Base-by-base conservation (phyloP, 2,888 invertebrate genomes). In the Drosophila parthenogenetica region DNA sequence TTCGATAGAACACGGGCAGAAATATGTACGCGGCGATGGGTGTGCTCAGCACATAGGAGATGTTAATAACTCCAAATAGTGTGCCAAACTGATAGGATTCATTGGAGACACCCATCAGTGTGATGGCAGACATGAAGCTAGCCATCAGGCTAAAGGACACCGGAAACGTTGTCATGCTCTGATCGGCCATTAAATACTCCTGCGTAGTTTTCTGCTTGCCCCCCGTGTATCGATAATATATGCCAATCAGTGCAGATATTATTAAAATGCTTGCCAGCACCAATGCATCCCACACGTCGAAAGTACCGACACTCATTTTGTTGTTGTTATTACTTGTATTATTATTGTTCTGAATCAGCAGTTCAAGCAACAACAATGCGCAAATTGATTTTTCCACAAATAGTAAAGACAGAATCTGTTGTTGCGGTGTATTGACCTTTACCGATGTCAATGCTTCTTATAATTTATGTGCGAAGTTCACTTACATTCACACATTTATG, bases 121-220 rank as follows among this genome's bases (percentile, higher is more conserved):
- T 96, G 68, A 98, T 95, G 49, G 98, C 97, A 0, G 98, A 98
- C 96, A 98, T 97, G 91, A 98, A 98, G 17, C 97, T 97, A 5
- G 98, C 97, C 96, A 98, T 97, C 60, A 98, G 92, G 3, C 97
- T 97, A 75, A 98, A 96, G 5, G 97, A 95, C 0, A 98, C 97
- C 0, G 98, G 97, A 40, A 94, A 90, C 77, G 96, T 94, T 2
- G 96, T 94, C 96, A 98, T 96, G 80, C 95, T 96, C 74, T 95
- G 94, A 89, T 97, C 95, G 0, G 97, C 98, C 76, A 97, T 92
- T 60, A 98, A 94, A 89, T 97, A 98, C 92, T 98, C 98, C 95
- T 96, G 94, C 55, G 96, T 95, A 2, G 97, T 97, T 93, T 95
- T 96, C 90, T 98, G 97, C 90, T 95, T 95, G 10, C 97, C 97